Conservation (phyloP, 2,797 vertebrate genomes). For the Eulemur rubriventer region DNA sequence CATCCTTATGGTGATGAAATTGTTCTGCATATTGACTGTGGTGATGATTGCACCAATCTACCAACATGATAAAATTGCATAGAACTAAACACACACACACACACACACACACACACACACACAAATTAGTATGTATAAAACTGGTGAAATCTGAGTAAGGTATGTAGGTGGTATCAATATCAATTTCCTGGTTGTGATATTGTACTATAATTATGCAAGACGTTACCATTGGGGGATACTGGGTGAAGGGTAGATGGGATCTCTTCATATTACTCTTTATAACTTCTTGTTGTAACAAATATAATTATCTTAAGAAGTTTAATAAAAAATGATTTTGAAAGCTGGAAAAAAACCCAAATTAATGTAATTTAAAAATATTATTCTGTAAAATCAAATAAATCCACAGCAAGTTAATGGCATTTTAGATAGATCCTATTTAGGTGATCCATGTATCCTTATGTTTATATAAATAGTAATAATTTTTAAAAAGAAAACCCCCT, state of each 20-base stretch:
- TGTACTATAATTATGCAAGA: no score
- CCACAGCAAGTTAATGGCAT: neutral
- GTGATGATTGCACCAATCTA: neutral
- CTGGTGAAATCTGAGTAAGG: neutral
- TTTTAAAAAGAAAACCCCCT: neutral
- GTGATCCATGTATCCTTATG: neutral
- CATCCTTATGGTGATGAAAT: neutral
- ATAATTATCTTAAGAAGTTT: neutral
- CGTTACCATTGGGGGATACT: neutral
- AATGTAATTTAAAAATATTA: neutral
- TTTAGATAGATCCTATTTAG: neutral
- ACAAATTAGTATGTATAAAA: neutral
- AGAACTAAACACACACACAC: neutral
- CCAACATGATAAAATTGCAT: neutral
- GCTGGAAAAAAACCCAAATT: neutral
- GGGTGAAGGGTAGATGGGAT: neutral
- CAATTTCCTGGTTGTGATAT: neutral
- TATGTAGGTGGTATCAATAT: neutral
- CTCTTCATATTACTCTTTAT: neutral
- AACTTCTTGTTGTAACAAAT: neutral
- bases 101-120: no score
- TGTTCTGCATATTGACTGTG: neutral
- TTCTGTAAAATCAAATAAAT: neutral
- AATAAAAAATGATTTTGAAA: neutral
- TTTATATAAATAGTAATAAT: neutral